Percentiles rank a stretch among this genome's conserved stretches.
These are phyloP conservation scores for Tokudaia tokunoshimensis DNA, from an alignment of 2,797 vertebrate genomes.

Conservation along the genomic window DNA sequence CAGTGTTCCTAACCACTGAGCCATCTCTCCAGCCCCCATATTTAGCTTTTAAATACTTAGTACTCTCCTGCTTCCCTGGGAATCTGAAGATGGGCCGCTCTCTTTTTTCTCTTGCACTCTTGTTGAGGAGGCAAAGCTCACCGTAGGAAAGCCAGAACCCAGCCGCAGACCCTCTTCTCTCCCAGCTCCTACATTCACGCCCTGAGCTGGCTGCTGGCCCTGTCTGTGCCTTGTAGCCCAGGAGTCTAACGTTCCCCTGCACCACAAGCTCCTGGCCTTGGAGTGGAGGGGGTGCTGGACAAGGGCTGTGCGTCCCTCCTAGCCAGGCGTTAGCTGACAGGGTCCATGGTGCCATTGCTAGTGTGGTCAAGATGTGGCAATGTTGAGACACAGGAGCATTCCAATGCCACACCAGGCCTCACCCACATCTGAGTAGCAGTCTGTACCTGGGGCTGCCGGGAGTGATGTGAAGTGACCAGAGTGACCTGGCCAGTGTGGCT, in stretches of 20 bases:
- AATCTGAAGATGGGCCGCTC: not conserved
- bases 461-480: no score
- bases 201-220: no score
- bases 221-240: no score
- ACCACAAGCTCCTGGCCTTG: no score
- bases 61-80: not conserved
- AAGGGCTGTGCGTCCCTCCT: not conserved
- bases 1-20: not conserved
- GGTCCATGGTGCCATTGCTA: not conserved
- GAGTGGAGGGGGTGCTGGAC: not conserved
- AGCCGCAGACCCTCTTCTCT: accelerated
- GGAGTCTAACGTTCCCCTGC: not conserved
- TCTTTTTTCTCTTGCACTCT: not conserved
- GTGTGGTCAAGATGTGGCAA: accelerated
- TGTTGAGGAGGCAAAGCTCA: not conserved
- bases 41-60: not conserved
- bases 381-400: accelerated
- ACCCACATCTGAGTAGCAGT: not conserved
- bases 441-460: not conserved
- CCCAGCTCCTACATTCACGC: accelerated
- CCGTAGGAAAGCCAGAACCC: accelerated
- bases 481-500: accelerated
- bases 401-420: accelerated
- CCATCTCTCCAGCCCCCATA: not conserved
- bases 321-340: not conserved